Conservation (phyloP, 2,113 vertebrate genomes). For the Antechinus flavipes region DNA sequence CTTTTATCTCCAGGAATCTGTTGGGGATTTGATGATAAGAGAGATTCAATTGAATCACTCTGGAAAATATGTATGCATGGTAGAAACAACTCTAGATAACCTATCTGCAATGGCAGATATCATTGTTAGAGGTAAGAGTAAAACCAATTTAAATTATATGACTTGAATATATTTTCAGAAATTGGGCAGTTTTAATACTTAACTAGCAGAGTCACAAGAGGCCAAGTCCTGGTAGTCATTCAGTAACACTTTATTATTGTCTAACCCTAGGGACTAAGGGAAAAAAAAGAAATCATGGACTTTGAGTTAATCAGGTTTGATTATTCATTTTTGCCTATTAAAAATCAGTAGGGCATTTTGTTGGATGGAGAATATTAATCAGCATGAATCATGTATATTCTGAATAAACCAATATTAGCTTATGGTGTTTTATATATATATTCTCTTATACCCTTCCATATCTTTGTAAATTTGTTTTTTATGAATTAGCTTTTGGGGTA, state of each 20-base stretch:
- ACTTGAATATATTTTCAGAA: neutral
- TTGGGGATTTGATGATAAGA: slow-evolving; percentile 94
- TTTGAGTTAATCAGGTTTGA: neutral
- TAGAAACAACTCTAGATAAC: slow-evolving; percentile 91
- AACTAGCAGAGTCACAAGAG: neutral
- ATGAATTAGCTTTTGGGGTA: neutral
- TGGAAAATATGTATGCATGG: slow-evolving; percentile 91
- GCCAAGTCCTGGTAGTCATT: neutral
- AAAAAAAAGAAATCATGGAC: no score
- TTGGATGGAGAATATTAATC: no score
- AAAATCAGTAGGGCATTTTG: neutral
- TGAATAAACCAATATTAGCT: neutral
- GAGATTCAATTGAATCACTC: slow-evolving; percentile 93
- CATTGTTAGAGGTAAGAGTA: slow-evolving; percentile 89
- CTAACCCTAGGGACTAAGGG: neutral
- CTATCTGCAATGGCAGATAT: slow-evolving; percentile 89
- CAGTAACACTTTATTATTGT: neutral
- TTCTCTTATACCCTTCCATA: neutral
- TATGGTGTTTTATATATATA: neutral
- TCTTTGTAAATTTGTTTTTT: neutral
- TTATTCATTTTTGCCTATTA: neutral
- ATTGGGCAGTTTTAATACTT: neutral
- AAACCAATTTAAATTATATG: neutral
- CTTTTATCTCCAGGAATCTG: slow-evolving; percentile 86
- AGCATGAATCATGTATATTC: neutral